Evolutionary conservation across 92 coral and sea anemone genomes (phyloP).

Genomic region (Scolanthus callimorphus): DNA sequence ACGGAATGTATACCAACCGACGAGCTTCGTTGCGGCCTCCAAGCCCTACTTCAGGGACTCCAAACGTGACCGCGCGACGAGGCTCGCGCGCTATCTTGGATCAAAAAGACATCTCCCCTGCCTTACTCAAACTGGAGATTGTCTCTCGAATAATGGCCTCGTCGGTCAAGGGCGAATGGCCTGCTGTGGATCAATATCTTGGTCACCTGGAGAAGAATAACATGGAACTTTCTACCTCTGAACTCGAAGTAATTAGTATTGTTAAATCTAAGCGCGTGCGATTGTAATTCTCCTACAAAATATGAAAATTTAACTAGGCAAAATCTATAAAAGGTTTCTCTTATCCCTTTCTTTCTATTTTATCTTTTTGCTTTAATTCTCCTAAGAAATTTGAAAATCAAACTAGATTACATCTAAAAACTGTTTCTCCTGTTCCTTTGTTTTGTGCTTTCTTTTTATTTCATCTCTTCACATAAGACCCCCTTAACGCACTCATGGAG

Average conservation of each 20-base stretch:
- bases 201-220: slow-evolving; percentile 68
- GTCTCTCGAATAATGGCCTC: slow-evolving; percentile 61
- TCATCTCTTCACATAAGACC: too few relatives aligned
- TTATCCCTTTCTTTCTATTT: too few relatives aligned
- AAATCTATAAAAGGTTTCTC: too few relatives aligned
- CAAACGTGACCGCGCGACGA: slow-evolving; percentile 25
- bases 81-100: slow-evolving; percentile 67
- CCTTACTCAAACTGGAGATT: slow-evolving; percentile 63
- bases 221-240: slow-evolving; percentile 67
- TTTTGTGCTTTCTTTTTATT: too few relatives aligned
- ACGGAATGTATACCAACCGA: slow-evolving; percentile 17
- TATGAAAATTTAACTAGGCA: background rate
- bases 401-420: too few relatives aligned
- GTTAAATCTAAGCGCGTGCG: background rate
- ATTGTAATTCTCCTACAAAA: background rate
- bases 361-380: too few relatives aligned
- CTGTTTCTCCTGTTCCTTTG: too few relatives aligned
- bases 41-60: slow-evolving; percentile 42
- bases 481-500: too few relatives aligned
- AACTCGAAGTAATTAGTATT: slow-evolving; percentile 50
- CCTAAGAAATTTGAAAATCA: too few relatives aligned
- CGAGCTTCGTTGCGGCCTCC: slow-evolving; percentile 52
- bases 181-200: slow-evolving; percentile 81
- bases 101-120: slow-evolving; percentile 66
- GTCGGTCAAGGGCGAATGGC: slow-evolving; percentile 77